These are phyloP conservation scores for Rutilus rutilus DNA, from an alignment of 2,113 vertebrate species.

Conservation along the genomic window DNA sequence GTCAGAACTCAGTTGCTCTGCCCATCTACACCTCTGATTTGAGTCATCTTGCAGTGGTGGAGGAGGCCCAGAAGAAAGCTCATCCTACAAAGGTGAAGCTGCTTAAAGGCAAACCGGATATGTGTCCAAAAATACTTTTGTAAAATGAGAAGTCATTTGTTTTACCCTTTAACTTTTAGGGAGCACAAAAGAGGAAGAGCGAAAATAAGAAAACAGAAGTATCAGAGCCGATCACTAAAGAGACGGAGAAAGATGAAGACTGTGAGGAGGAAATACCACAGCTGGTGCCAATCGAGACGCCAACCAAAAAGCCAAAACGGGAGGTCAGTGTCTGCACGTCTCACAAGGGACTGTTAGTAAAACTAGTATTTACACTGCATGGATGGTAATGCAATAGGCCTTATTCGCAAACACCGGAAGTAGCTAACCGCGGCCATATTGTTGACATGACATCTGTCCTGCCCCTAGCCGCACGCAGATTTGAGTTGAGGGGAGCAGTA, in stretches of 20 bases:
- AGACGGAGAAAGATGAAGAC: neutral
- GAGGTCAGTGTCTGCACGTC: slow-evolving; percentile 63
- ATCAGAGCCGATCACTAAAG: neutral
- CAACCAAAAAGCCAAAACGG: slow-evolving; percentile 68
- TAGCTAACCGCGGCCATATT: no score
- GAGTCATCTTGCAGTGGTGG: slow-evolving; percentile 62
- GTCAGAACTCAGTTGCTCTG: slow-evolving; percentile 79
- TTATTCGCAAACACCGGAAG: no score
- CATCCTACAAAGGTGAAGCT: neutral
- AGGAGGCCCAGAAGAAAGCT: slow-evolving; percentile 39
- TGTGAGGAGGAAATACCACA: slow-evolving; percentile 72
- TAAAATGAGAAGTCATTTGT: neutral
- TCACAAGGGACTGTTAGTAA: neutral
- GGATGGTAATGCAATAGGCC: neutral
- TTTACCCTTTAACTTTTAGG: slow-evolving; percentile 2
- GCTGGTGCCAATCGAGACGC: slow-evolving; percentile 72
- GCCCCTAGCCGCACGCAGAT: no score
- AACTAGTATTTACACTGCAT: neutral
- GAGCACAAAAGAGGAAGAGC: neutral
- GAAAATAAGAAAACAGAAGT: neutral
- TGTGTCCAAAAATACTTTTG: neutral
- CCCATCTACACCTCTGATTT: slow-evolving; percentile 82
- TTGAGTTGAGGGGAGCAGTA: no score
- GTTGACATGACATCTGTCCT: no score
- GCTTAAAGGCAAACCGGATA: neutral